Percentiles rank a stretch among this genome's conserved stretches.
Conservation (phyloP, 2,888 invertebrate species). For the Drosophila affinis region DNA sequence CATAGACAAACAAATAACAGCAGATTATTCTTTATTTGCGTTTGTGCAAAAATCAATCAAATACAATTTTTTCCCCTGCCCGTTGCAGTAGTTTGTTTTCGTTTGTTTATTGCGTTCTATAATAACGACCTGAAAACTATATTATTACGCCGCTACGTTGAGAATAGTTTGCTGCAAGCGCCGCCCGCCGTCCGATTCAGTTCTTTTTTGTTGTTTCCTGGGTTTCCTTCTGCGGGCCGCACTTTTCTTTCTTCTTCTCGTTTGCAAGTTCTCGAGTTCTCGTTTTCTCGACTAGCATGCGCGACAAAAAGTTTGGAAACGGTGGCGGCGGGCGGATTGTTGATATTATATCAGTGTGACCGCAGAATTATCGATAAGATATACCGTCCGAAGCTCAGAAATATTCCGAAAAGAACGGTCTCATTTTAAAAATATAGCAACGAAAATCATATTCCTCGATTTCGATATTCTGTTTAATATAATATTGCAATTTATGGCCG, state of each 20-base stretch:
- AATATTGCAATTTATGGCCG: no score
- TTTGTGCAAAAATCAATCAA: constrained; percentile 27
- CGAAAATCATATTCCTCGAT: no score
- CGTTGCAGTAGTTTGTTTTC: not conserved
- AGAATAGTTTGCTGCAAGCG: not conserved
- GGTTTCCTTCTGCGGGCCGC: not conserved
- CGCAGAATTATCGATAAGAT: no score
- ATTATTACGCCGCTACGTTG: not conserved
- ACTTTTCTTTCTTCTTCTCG: not conserved
- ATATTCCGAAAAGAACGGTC: no score
- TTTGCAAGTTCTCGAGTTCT: not conserved
- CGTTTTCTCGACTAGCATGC: no score
- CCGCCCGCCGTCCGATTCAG: not conserved
- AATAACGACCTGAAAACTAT: not conserved
- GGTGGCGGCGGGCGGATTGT: no score
- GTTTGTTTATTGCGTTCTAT: constrained; percentile 1
- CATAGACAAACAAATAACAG: constrained; percentile 21
- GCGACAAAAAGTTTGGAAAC: no score
- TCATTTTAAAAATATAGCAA: no score
- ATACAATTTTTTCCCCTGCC: constrained; percentile 5
- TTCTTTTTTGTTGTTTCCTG: not conserved
- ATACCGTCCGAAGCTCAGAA: no score
- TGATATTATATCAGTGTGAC: no score
- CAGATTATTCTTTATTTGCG: not conserved
- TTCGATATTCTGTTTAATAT: no score